Evolutionary conservation across 2,113 vertebrate species (phyloP).

Genomic region (Tautogolabrus adspersus): DNA sequence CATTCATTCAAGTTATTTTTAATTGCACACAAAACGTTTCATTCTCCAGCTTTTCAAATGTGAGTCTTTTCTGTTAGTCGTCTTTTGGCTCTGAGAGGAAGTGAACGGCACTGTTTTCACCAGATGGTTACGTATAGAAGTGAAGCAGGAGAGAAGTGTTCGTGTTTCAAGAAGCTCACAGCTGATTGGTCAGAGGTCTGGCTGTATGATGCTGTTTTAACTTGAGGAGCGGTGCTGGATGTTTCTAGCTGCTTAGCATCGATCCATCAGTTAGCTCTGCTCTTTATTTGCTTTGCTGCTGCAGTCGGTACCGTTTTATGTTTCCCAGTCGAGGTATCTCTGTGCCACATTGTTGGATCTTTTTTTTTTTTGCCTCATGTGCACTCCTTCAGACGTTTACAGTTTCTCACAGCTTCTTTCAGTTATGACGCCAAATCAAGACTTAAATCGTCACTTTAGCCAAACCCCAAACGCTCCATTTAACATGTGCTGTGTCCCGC

Average conservation of each 20-base stretch:
- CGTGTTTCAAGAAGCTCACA: constrained; percentile 8
- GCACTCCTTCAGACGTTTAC: constrained; percentile 31
- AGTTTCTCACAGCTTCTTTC: background rate
- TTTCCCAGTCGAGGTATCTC: background rate
- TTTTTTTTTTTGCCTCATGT: background rate
- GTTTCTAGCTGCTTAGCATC: background rate
- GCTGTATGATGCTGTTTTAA: constrained; percentile 38
- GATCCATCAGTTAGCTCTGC: background rate
- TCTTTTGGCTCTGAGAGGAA: too few species aligned
- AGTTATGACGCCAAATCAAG: background rate
- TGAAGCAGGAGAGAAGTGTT: background rate
- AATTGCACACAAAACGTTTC: too few species aligned
- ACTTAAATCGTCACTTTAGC: constrained; percentile 27
- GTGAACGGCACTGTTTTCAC: too few species aligned
- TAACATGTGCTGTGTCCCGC: background rate
- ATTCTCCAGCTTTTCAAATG: too few species aligned
- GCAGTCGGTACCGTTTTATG: background rate
- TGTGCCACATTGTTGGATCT: background rate
- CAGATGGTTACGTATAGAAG: background rate
- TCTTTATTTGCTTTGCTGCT: background rate
- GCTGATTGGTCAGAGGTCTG: constrained; percentile 57
- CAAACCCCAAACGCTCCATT: constrained; percentile 15
- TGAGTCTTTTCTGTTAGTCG: too few species aligned
- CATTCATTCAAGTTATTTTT: too few species aligned
- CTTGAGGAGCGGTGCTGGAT: background rate